These are phyloP conservation scores for Percopsis transmontana DNA, from an alignment of 2,113 vertebrate species.

Conservation along the genomic window DNA sequence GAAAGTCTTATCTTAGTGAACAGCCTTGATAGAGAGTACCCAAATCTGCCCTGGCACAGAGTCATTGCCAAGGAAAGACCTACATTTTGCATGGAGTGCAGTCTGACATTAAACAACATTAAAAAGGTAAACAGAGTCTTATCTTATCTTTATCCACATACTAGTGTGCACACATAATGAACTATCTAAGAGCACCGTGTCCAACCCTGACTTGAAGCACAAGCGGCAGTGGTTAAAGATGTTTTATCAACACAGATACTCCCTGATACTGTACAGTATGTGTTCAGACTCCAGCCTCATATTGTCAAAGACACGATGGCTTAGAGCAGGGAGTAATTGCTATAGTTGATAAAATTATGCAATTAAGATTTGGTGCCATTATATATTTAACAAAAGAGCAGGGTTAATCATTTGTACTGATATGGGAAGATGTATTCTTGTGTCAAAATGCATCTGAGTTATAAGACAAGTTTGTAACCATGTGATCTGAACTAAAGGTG, in stretches of 20 bases:
- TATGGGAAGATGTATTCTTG: too few species aligned
- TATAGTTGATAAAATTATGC: too few species aligned
- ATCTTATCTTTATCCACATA: constrained; percentile 63
- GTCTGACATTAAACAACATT: constrained; percentile 41
- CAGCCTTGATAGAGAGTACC: constrained; percentile 40
- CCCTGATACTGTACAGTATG: too few species aligned
- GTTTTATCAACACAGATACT: constrained; percentile 24
- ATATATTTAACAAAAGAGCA: too few species aligned
- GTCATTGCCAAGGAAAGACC: constrained; percentile 60
- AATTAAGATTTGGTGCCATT: too few species aligned
- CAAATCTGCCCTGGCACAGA: constrained; percentile 40
- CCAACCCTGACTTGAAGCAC: constrained; percentile 52
- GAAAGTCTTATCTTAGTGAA: constrained; percentile 38
- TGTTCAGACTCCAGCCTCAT: too few species aligned
- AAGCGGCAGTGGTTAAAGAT: constrained; percentile 30
- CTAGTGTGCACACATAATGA: constrained; percentile 36
- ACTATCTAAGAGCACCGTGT: constrained; percentile 36
- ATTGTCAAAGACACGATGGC: too few species aligned
- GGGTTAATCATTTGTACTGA: too few species aligned
- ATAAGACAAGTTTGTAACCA: too few species aligned
- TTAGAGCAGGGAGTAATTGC: too few species aligned
- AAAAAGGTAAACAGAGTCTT: constrained; percentile 62
- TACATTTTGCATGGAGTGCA: constrained; percentile 47
- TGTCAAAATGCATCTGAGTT: too few species aligned
- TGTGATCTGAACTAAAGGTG: too few species aligned